phyloP scores from a whole-genome alignment of 2,797 vertebrate species.

The Coregonus sp. region DNA sequence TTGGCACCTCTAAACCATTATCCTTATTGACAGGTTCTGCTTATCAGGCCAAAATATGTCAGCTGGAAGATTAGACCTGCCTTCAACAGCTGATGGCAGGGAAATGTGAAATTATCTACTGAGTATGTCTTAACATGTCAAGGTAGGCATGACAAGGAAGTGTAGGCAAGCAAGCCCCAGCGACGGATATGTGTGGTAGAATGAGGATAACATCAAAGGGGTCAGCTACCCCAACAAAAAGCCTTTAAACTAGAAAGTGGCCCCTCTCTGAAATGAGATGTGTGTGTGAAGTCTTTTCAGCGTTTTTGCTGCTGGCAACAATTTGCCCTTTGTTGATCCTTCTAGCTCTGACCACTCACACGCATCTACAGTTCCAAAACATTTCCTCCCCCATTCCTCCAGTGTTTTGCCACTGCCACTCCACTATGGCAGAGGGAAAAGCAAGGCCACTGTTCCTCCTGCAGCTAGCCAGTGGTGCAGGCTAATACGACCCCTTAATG shows the following conservation, averaged over 20 bases:
- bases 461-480: neutral
- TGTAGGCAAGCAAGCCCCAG: neutral
- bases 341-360: neutral
- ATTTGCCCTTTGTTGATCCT: neutral
- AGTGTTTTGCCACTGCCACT: neutral
- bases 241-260: neutral
- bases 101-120: slow-evolving; percentile 24
- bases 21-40: slow-evolving; percentile 30
- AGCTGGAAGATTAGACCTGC: slow-evolving; percentile 20
- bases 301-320: neutral
- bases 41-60: slow-evolving; percentile 40
- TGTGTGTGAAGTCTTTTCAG: neutral
- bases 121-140: slow-evolving; percentile 34
- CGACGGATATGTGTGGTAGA: neutral
- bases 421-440: neutral
- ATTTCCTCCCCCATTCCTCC: too few relatives aligned
- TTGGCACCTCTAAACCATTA: slow-evolving; percentile 11
- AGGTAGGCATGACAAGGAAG: slow-evolving; percentile 15
- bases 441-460: neutral
- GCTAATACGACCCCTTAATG: too few relatives aligned
- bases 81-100: slow-evolving; percentile 4
- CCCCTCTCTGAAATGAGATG: neutral
- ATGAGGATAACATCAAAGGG: neutral
- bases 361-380: neutral
- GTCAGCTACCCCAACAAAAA: neutral